phyloP scores from a whole-genome alignment of 2,888 invertebrate species.

The Diarsia brunnea region DNA sequence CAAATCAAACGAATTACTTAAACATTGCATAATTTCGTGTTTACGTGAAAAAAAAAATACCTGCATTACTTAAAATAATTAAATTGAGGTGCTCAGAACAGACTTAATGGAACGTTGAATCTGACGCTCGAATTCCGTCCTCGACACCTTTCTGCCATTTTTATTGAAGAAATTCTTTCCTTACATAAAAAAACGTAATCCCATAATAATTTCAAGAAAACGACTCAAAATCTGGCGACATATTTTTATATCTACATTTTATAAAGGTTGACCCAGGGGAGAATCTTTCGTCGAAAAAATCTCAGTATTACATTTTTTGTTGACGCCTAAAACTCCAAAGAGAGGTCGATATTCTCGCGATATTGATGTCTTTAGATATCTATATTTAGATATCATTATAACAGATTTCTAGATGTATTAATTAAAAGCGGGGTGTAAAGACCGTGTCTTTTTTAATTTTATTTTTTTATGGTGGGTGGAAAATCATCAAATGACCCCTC shows the following conservation, averaged over 20 bases:
- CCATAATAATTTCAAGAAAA: conserved; percentile 50
- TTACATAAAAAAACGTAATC: conserved; percentile 42
- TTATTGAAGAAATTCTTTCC: conserved; percentile 33
- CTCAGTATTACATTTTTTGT: conserved; percentile 57
- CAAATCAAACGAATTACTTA: neutral
- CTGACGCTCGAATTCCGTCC: conserved; percentile 30
- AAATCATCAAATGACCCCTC: no score
- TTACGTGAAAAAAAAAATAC: neutral
- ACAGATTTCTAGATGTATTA: neutral
- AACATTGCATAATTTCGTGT: neutral
- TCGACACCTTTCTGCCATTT: conserved; percentile 41
- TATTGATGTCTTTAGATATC: conserved; percentile 19
- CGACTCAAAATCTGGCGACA: conserved; percentile 39
- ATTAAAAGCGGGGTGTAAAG: neutral
- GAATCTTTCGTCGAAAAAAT: conserved; percentile 34
- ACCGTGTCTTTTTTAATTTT: no score
- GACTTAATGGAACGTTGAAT: conserved; percentile 24
- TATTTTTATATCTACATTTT: conserved; percentile 48
- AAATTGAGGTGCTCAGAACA: conserved; percentile 27
- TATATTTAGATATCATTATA: neutral
- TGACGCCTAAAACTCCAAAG: conserved; percentile 19
- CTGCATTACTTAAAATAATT: conserved; percentile 36
- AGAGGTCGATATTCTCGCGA: conserved; percentile 23
- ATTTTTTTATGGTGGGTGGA: no score
- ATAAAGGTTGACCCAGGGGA: conserved; percentile 26